Percentiles rank a stretch among this genome's conserved stretches.
phyloP scores from a whole-genome alignment of 2,113 vertebrate species.

The Oryzias javanicus region DNA sequence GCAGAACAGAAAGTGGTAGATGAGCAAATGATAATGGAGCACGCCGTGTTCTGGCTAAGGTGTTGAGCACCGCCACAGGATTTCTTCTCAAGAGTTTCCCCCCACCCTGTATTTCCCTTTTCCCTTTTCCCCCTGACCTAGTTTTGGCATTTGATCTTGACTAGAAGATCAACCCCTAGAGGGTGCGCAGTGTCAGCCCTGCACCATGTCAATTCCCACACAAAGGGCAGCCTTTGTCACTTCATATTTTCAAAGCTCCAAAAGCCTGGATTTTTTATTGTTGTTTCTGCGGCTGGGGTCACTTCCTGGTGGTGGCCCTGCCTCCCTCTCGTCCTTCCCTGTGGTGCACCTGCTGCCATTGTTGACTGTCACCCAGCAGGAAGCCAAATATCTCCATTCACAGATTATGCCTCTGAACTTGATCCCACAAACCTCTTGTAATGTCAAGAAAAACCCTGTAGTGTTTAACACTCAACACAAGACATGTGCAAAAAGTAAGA shows the following conservation, averaged over 20 bases:
- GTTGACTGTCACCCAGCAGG: constrained; percentile 58
- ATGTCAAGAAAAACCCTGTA: background rate
- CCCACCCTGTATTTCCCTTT: constrained; percentile 17
- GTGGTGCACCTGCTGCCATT: constrained; percentile 63
- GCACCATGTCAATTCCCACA: constrained; percentile 73
- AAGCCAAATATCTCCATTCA: constrained; percentile 39
- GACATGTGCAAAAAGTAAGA: no score
- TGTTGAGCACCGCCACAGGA: background rate
- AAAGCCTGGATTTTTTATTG: constrained; percentile 61
- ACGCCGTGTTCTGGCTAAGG: constrained; percentile 10
- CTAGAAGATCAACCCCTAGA: constrained; percentile 80
- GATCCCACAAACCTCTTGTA: background rate
- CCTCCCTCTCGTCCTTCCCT: constrained; percentile 37
- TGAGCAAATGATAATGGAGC: constrained; percentile 10
- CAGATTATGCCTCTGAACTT: constrained; percentile 12
- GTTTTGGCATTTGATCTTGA: constrained; percentile 79
- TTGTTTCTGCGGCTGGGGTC: constrained; percentile 65
- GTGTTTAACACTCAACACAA: background rate
- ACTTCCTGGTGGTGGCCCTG: constrained; percentile 54
- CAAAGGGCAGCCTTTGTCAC: constrained; percentile 80
- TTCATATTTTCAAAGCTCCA: constrained; percentile 77
- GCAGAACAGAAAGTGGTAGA: background rate
- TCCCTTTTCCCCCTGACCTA: constrained; percentile 77
- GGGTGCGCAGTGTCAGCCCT: constrained; percentile 76
- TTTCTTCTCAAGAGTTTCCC: constrained; percentile 19